These are phyloP conservation scores for Bombus sylvicola DNA, from an alignment of 1,140 invertebrate species.

Conservation along the genomic window DNA sequence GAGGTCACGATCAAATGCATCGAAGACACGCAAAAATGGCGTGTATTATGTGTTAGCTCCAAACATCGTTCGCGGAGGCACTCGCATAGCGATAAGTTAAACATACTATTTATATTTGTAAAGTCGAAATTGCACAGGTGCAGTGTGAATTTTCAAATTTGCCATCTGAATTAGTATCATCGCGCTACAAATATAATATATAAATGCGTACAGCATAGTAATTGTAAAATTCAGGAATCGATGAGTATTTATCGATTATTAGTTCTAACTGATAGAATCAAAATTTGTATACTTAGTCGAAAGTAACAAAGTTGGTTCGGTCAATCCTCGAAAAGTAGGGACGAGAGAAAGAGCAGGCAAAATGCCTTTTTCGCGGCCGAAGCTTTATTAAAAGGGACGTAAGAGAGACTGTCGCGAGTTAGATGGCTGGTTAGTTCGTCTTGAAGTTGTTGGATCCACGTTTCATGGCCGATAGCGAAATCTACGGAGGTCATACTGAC, in stretches of 20 bases:
- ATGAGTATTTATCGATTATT: neutral
- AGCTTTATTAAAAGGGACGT: slow-evolving; percentile 61
- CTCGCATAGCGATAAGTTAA: neutral
- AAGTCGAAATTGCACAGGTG: neutral
- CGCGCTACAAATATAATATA: too few species aligned
- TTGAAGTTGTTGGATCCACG: slow-evolving; percentile 68
- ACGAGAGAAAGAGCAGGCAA: neutral
- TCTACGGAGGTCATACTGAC: slow-evolving; percentile 47
- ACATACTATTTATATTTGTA: neutral
- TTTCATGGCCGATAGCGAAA: slow-evolving; percentile 61
- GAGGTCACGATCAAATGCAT: too few species aligned
- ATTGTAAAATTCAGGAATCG: neutral
- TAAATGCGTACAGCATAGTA: too few species aligned
- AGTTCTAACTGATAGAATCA: neutral
- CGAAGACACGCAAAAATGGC: too few species aligned
- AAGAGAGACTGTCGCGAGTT: slow-evolving; percentile 71
- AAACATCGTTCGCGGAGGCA: neutral
- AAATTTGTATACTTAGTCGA: neutral
- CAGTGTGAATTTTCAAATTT: neutral
- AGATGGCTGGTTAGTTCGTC: slow-evolving; percentile 69
- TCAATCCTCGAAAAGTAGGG: neutral
- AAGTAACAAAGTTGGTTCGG: neutral
- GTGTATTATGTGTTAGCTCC: neutral
- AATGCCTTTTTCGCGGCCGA: neutral
- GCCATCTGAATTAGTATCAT: too few species aligned